These are phyloP conservation scores for Capreolus pygargus DNA, from an alignment of 2,113 vertebrate species.

Conservation along the genomic window DNA sequence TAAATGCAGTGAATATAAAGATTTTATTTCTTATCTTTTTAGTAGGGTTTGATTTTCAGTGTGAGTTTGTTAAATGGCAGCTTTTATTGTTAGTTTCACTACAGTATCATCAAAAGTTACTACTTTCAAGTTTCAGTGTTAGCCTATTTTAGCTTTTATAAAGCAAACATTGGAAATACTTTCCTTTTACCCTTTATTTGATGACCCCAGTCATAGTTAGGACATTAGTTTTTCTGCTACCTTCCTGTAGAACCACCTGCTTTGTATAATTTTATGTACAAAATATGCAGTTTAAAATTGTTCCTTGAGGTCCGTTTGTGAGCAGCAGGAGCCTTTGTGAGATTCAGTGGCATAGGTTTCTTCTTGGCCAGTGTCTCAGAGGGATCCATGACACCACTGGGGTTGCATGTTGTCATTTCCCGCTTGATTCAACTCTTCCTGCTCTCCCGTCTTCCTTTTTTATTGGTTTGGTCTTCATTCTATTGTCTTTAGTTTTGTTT, in stretches of 20 bases:
- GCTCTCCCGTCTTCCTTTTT: neutral
- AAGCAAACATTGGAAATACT: slow-evolving; percentile 17
- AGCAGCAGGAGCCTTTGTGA: neutral
- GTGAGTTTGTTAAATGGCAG: slow-evolving; percentile 7
- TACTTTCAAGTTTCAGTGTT: neutral
- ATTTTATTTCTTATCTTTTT: neutral
- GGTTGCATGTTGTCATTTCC: neutral
- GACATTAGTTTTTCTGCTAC: neutral
- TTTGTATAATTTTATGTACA: neutral
- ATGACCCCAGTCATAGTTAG: neutral
- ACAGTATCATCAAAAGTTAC: neutral
- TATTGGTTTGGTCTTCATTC: neutral
- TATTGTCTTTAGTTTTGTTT: neutral
- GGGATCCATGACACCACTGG: neutral
- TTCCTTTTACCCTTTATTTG: neutral
- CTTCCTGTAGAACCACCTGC: neutral
- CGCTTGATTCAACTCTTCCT: neutral
- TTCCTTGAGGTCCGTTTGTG: neutral
- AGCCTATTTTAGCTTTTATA: neutral
- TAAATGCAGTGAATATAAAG: neutral
- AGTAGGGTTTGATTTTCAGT: neutral
- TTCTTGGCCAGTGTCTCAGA: neutral
- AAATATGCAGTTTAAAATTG: neutral
- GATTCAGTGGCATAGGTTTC: neutral
- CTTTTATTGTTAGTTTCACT: neutral